Conservation (phyloP, 2,888 invertebrate genomes). For the Bhutanitis thaidina region DNA sequence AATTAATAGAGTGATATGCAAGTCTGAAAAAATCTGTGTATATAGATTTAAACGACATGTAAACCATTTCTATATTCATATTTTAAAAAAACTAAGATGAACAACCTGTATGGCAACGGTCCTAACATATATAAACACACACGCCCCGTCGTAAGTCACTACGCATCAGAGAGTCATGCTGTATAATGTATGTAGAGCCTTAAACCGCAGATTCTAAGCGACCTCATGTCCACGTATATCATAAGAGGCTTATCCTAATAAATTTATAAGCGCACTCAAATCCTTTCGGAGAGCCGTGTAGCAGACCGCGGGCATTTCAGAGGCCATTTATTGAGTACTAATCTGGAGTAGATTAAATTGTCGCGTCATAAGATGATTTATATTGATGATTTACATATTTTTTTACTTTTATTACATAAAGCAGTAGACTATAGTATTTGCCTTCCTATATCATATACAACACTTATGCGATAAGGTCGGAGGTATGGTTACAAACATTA, state of each 20-base stretch:
- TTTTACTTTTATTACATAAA: too few species aligned
- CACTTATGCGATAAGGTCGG: too few species aligned
- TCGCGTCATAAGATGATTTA: conserved; percentile 17
- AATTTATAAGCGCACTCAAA: conserved; percentile 59
- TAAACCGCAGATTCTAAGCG: conserved; percentile 35
- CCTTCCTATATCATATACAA: too few species aligned
- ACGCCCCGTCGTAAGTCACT: conserved; percentile 15
- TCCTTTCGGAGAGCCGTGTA: conserved; percentile 36
- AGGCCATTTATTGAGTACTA: conserved; percentile 33
- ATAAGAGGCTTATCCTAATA: conserved; percentile 69
- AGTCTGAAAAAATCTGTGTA: too few species aligned
- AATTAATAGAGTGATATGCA: too few species aligned
- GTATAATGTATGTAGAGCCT: conserved; percentile 30
- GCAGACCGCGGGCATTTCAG: conserved; percentile 21
- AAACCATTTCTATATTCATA: too few species aligned
- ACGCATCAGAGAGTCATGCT: conserved; percentile 28
- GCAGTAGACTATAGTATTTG: too few species aligned
- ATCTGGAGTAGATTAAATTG: conserved; percentile 21
- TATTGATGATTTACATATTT: not conserved
- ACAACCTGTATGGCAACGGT: conserved; percentile 5
- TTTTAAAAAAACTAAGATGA: not conserved
- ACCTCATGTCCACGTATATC: conserved; percentile 34
- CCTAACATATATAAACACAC: conserved; percentile 6
- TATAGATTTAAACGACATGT: too few species aligned
- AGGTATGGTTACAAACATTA: too few species aligned